Evolutionary conservation across 2,797 vertebrate genomes (phyloP), one percentile per base, ranked within the genome.

Genomic region (Mus caroli): DNA sequence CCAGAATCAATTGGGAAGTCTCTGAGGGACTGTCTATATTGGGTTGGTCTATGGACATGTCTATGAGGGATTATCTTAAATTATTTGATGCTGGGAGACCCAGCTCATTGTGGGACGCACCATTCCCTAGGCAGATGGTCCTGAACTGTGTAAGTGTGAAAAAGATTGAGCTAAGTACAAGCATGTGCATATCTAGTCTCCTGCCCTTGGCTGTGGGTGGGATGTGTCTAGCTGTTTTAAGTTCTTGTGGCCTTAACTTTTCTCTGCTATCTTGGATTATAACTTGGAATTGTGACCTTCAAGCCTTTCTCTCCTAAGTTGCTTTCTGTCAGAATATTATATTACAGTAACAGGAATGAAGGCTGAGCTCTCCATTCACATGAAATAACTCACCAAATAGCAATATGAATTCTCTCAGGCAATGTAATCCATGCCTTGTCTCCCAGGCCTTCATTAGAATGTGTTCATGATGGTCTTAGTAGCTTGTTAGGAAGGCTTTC

Each of bases 401-500:
- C 58, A 82, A 75, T 26, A 56, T 3, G 0, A 14, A 31, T 34
- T 75, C 56, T 64, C 58, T 80, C 8, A 1, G 28, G 62, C 22
- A 82, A 50, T 1, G 37, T 80, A 71, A 62, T 40, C 85, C 73
- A 76, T 76, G 31, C 62, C 52, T 37, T 80, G 19, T 64, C 64
- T 46, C 80, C 19, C 1, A n/a, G 83, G 79, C 46, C 37, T 93
- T 85, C 24, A 11, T 84, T 80, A 94, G 62, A 56, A 28, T 20
- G 67, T 34, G 84, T 62, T 85, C 11, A 8, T 28, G 40, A 75
- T 69, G 67, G 73, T 67, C 87, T 56, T 80, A 5, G 9, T 43
- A 64, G 40, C 88, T 80, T 75, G 40, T 80, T 75, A 90, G 43
- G 76, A 87, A 86, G 76, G 12, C 40, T 80, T 94, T 73, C 87